These are phyloP conservation scores for Limosa lapponica DNA, from an alignment of 2,797 vertebrate genomes.

Conservation along the genomic window DNA sequence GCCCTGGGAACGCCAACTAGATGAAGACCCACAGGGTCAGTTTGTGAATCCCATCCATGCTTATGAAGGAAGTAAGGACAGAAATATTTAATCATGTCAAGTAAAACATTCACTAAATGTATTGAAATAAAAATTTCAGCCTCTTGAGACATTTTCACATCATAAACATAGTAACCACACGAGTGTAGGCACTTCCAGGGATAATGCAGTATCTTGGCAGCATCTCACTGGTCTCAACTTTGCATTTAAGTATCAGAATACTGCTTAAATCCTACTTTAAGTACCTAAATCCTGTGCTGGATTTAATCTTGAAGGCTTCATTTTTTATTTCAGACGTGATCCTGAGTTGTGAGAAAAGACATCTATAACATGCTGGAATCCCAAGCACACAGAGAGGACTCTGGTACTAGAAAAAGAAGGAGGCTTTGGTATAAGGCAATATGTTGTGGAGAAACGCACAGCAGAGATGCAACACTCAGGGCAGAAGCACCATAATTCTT, in stretches of 20 bases:
- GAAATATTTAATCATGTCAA: background rate
- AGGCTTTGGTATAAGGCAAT: background rate
- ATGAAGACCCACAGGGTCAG: background rate
- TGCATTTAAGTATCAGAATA: conserved; percentile 66
- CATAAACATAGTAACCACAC: background rate
- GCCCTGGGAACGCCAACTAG: background rate
- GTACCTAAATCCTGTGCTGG: conserved; percentile 65
- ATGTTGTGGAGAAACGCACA: background rate
- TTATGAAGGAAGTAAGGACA: background rate
- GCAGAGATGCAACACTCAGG: background rate
- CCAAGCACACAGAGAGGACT: background rate
- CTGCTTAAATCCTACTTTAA: conserved; percentile 64
- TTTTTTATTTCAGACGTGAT: conserved; percentile 49
- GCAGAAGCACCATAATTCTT: background rate
- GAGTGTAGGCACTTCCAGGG: conserved; percentile 9
- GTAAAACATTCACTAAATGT: background rate
- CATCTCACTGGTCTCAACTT: conserved; percentile 58
- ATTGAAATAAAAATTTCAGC: background rate
- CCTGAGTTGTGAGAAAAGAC: conserved; percentile 16
- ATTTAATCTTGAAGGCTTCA: conserved; percentile 67
- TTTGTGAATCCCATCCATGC: background rate
- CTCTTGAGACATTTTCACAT: conserved; percentile 12
- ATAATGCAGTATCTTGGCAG: conserved; percentile 62
- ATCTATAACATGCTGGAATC: conserved; percentile 11
- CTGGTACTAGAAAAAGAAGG: background rate